Conservation (phyloP, 2,888 invertebrate species). For the Apamea monoglypha region DNA sequence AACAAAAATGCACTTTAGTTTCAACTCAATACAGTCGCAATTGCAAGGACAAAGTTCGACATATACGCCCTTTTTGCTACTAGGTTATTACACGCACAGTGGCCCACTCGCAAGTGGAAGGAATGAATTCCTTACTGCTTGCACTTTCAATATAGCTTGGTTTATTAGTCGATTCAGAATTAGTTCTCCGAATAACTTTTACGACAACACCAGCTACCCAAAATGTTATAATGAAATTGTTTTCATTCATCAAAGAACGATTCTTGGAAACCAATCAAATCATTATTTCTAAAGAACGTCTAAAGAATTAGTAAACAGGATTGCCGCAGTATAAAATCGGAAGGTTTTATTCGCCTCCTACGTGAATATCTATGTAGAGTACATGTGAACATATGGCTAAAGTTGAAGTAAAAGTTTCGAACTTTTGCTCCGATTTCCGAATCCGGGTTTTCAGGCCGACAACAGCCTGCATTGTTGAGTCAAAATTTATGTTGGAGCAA, state of each 20-base stretch:
- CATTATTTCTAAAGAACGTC: conserved; percentile 22
- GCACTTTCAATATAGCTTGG: conserved; percentile 85
- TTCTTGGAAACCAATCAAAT: conserved; percentile 26
- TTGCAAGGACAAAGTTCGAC: conserved; percentile 47
- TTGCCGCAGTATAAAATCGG: background rate
- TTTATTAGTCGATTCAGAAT: conserved; percentile 78
- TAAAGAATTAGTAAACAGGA: conserved; percentile 11
- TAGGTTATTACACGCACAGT: conserved; percentile 70
- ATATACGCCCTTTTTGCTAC: conserved; percentile 58
- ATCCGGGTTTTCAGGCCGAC: conserved; percentile 26
- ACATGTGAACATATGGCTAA: conserved; percentile 3
- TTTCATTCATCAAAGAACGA: conserved; percentile 29
- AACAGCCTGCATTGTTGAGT: conserved; percentile 11
- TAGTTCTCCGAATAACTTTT: conserved; percentile 73
- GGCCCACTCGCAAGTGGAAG: conserved; percentile 85
- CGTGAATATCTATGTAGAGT: conserved; percentile 2
- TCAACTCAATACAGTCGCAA: conserved; percentile 55
- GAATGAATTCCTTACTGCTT: conserved; percentile 86
- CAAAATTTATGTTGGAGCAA: conserved; percentile 17
- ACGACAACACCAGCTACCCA: conserved; percentile 44
- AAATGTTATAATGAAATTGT: conserved; percentile 47
- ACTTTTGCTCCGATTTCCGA: conserved; percentile 32
- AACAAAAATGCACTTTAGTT: conserved; percentile 65
- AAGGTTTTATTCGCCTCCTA: background rate
- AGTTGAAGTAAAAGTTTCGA: conserved; percentile 34